Base-by-base conservation (phyloP, 2,888 invertebrate species). In the Macrostomum cliftonense region DNA sequence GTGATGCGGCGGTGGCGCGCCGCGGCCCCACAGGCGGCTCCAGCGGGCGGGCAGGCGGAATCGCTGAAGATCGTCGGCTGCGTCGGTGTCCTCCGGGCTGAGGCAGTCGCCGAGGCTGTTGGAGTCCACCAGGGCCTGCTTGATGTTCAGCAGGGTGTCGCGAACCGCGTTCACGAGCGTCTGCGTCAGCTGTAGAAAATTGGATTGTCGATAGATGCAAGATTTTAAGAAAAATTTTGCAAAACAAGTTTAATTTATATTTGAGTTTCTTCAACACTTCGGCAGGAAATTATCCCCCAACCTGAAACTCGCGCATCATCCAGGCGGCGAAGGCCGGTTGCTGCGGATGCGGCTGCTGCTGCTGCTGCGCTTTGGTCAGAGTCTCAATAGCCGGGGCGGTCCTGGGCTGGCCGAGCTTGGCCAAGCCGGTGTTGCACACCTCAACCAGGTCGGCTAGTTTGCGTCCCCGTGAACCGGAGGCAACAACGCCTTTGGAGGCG, bases 391-490 rank as follows among this genome's bases (percentile, higher is more conserved):
- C 28, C 9, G 42, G 64, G 52, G 63, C 65, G 44, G 62, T 61
- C 46, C 63, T 62, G 37, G 69, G 69, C 28, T 28, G 28, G 28
- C 28, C 28, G 14, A 68, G 58, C 49, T 64, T 65, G 44, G 62
- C 58, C 42, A 68, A 54, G 58, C 64, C 61, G 28, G 58, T 60
- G 49, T 59, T 57, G 54, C 67, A 67, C 49, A 66, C 62, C 46
- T 68, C 68, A 63, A 63, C 63, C 43, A 68, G 52, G 49, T 67
- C 67, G 46, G 64, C 57, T 40, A 65, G 66, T 53, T 65, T 66
- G 40, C 61, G 57, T 59, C 63, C 61, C 50, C 61, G 61, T 45
- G 63, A 63, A 47, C 65, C 63, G 1, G 64, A 61, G 47, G 65
- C 63, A 54, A 65, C 64, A 28, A 63, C 61, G 7, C 66, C 67